Base-by-base conservation (phyloP, 1,140 invertebrate genomes). In the Bombus soroeensis region DNA sequence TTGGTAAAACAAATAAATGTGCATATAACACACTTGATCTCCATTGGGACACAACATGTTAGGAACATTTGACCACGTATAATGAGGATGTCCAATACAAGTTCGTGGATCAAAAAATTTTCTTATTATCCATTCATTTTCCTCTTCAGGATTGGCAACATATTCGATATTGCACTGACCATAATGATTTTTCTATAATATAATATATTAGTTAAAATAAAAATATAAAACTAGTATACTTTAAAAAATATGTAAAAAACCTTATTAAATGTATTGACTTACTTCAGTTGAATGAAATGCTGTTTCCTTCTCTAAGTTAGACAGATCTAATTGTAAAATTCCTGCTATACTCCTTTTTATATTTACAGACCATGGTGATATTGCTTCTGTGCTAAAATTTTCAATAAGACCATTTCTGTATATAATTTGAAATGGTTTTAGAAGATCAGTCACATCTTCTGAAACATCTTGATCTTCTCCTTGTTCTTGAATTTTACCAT, bases 311-410 rank as follows among this genome's bases (percentile, higher is more conserved):
- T 93, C 90, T 75, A 94, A 90, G 73, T 76, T 90, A 10, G 70
- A 37, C 15, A 94, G 94, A 89, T 96, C 94, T 18, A 96, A 83
- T 91, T 97, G 96, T 53, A 97, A 96, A 85, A 96, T 96, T 62
- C 96, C 95, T 22, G 96, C 96, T 39, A 97, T 95, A 10, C 96
- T 96, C 62, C 96, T 93, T 91, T 97, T 97, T 78, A 97, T 96
- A 91, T 97, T 97, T n/a, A 95, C 96, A 0, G 96, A 95, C 97
- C 97, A 97, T 3, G 96, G 94, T 34, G 85, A 74, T 85, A 96
- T 96, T 41, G 90, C 88, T 86, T 95, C 95, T 18, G 91, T 90
- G 41, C 93, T 95, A 47, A 95, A 94, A 90, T 94, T 94, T 85
- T 93, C 91, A 22, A 95, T 81, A 28, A 93, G 90, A 18, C 95